Percentiles rank a stretch among this genome's conserved stretches.
phyloP scores from a whole-genome alignment of 2,113 vertebrate genomes.

The Chionis minor region DNA sequence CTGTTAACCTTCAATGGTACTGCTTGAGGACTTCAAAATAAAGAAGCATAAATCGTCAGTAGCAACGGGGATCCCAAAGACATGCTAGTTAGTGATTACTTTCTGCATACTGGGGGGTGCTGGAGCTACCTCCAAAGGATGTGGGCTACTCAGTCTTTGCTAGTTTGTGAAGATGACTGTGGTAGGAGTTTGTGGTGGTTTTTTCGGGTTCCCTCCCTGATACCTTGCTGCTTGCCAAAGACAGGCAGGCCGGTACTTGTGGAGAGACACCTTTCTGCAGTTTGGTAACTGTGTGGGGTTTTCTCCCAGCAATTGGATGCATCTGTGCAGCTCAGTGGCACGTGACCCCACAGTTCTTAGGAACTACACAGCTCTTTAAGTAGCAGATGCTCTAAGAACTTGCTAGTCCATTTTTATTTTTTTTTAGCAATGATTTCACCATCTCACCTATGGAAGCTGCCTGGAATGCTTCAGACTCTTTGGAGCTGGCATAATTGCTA shows the following conservation, averaged over 20 bases:
- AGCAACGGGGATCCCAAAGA: neutral
- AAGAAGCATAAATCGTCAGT: neutral
- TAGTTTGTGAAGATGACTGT: neutral
- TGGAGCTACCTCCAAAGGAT: neutral
- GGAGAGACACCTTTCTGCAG: neutral
- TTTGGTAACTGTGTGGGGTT: neutral
- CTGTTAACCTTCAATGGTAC: neutral
- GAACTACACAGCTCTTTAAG: neutral
- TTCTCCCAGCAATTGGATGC: neutral
- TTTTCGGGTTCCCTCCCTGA: neutral
- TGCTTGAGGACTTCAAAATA: neutral
- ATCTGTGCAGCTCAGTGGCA: neutral
- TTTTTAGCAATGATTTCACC: neutral
- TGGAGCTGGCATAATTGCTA: neutral
- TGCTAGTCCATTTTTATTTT: neutral
- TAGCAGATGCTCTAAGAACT: neutral
- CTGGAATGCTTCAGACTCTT: neutral
- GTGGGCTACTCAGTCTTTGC: neutral
- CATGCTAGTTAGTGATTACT: neutral
- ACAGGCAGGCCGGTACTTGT: neutral
- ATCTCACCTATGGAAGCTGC: neutral
- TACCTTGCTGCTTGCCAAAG: neutral
- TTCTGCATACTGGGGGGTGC: neutral
- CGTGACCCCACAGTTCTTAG: accelerated
- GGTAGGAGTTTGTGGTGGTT: neutral